Percentiles rank a stretch among this genome's conserved stretches.
These are phyloP conservation scores for Pollenia labialis DNA, from an alignment of 2,888 invertebrate species.

Conservation along the genomic window DNA sequence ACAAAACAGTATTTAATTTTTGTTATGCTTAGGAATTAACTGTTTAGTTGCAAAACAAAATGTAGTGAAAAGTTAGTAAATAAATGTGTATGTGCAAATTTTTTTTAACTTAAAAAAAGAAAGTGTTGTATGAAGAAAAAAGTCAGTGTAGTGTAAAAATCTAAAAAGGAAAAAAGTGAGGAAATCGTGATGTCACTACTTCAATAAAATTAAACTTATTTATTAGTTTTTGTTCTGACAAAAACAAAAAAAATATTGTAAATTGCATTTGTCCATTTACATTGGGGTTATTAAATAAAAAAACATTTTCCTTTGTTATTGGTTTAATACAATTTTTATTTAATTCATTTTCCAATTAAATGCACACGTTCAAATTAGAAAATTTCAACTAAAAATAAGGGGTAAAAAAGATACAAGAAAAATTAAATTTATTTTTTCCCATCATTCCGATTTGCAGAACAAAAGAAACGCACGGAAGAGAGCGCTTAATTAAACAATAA, in stretches of 20 bases:
- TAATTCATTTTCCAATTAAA: slow-evolving; percentile 40
- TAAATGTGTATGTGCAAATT: slow-evolving; percentile 43
- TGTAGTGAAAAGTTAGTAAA: slow-evolving; percentile 15
- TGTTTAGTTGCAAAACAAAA: slow-evolving; percentile 31
- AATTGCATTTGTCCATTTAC: neutral
- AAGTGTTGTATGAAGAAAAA: slow-evolving; percentile 52
- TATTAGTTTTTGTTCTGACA: slow-evolving; percentile 48
- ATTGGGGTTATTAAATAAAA: neutral
- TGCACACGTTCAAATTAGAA: slow-evolving; percentile 39
- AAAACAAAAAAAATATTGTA: neutral
- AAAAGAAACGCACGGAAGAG: slow-evolving; percentile 66
- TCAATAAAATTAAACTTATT: slow-evolving; percentile 52
- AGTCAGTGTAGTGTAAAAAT: slow-evolving; percentile 59
- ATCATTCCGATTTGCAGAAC: slow-evolving; percentile 66
- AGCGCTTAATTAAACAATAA: slow-evolving; percentile 72
- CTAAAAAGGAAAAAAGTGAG: slow-evolving; percentile 37
- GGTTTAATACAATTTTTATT: slow-evolving; percentile 56
- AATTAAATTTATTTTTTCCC: slow-evolving; percentile 50
- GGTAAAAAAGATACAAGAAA: slow-evolving; percentile 50
- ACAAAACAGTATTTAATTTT: slow-evolving; percentile 47
- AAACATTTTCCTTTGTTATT: slow-evolving; percentile 21
- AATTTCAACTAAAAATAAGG: slow-evolving; percentile 35
- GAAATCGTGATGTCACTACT: slow-evolving; percentile 75
- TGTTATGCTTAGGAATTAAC: slow-evolving; percentile 37
- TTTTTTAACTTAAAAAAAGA: slow-evolving; percentile 57